Percentiles rank a stretch among this genome's conserved stretches.
phyloP scores from a whole-genome alignment of 2,888 invertebrate genomes.

The Campaea margaritaria region DNA sequence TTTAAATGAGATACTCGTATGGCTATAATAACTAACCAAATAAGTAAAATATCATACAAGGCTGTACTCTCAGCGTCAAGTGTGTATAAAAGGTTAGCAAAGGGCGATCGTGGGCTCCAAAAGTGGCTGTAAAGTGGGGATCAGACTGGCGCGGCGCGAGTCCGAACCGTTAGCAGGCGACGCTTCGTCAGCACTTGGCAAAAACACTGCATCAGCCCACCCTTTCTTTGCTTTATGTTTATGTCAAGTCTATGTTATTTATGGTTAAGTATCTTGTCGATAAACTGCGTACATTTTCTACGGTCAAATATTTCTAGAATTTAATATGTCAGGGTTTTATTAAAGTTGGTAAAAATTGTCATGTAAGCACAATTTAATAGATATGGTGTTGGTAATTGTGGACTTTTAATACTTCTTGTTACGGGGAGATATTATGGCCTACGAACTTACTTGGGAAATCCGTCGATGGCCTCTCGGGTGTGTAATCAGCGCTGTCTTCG shows the following conservation, averaged over 20 bases:
- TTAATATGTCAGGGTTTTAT: too few species aligned
- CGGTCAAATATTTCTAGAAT: too few species aligned
- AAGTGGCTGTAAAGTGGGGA: conserved; percentile 36
- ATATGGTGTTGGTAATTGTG: too few species aligned
- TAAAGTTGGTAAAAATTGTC: too few species aligned
- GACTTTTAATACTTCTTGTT: too few species aligned
- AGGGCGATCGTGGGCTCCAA: conserved; percentile 29
- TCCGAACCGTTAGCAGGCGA: conserved; percentile 44
- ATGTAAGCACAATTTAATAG: too few species aligned
- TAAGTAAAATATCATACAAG: conserved; percentile 14
- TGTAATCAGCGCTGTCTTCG: too few species aligned
- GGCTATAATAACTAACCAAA: not conserved
- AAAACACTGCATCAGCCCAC: conserved; percentile 43
- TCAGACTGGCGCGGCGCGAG: conserved; percentile 34
- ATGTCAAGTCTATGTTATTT: not conserved
- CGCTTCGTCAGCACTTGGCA: conserved; percentile 40
- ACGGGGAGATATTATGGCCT: too few species aligned
- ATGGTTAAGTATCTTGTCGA: not conserved
- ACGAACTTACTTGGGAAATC: too few species aligned
- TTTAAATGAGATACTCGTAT: conserved; percentile 1
- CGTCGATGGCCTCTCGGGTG: too few species aligned
- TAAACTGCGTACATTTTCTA: not conserved
- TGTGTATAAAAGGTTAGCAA: conserved; percentile 35
- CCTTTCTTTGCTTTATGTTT: conserved; percentile 15
- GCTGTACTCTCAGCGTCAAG: conserved; percentile 29